phyloP scores from a whole-genome alignment of 2,797 vertebrate genomes.

The Parauchenoglanis ngamensis region DNA sequence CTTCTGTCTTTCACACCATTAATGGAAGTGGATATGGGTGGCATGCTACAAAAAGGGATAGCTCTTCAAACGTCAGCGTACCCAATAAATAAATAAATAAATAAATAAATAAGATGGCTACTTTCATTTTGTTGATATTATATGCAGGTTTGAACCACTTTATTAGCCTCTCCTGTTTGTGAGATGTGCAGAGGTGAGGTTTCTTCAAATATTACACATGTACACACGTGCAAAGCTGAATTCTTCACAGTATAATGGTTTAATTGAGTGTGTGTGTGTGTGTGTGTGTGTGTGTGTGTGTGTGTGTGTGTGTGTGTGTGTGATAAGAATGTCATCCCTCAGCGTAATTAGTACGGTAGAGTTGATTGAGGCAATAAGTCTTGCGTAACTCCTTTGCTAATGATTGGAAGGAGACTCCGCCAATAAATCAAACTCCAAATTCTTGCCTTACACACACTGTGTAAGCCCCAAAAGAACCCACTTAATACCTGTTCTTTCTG shows the following conservation, averaged over 20 bases:
- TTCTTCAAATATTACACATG: background rate
- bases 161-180: background rate
- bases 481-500: background rate
- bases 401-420: constrained; percentile 57
- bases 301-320: constrained; percentile 41
- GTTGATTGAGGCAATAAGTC: constrained; percentile 61
- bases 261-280: constrained; percentile 17
- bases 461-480: background rate
- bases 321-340: constrained; percentile 68
- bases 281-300: constrained; percentile 37
- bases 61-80: background rate
- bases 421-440: constrained; percentile 53
- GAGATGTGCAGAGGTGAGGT: background rate
- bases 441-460: constrained; percentile 22
- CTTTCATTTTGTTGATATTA: background rate
- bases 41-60: background rate
- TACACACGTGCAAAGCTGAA: background rate
- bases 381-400: constrained; percentile 68
- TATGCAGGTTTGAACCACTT: background rate
- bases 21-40: background rate
- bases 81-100: background rate
- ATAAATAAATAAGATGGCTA: background rate
- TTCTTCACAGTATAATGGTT: background rate
- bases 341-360: constrained; percentile 63
- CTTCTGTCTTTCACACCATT: background rate